Base-by-base conservation (phyloP, 2,888 invertebrate species). In the Heliconius ismenius region DNA sequence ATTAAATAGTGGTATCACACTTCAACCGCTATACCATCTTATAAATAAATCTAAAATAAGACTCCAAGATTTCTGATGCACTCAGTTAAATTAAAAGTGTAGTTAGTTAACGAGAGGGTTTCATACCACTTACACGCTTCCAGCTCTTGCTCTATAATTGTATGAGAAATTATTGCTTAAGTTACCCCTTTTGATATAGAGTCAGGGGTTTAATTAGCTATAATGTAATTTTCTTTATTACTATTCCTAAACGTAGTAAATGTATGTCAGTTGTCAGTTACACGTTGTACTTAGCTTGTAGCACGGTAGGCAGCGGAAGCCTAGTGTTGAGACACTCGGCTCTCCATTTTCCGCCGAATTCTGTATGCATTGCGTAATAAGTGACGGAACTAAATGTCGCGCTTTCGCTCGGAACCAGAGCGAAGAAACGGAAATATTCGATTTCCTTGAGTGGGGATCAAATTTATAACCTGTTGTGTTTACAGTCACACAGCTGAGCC, bases 141-240 rank as follows among this genome's bases (percentile, higher is more conserved):
- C 21, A 65, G 11, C 43, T 43, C 67, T 43, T 67, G 39, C 39
- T 67, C 15, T 67, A 43, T 67, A 67, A 67, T 43, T 67, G 39
- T 24, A 7, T 39, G 39, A 24, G 39, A 24, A 67, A 67, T 67
- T 67, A 67, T 9, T 67, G 39, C 39, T 24, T 43, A 39, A 67
- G 24, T 24, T 24, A 32, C 32, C 15, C 2, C 32, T 2, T 18
- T 36, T 36, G 24, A 65, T 39, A 65, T 67, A 39, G 39, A 39
- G 24, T 24, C 24, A 43, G 7, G 39, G 67, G n/a, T 67, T 24
- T 43, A 67, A 67, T 67, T 67, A 67, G 24, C 7, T 67, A 24
- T 24, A n/a, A n/a, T 43, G 3, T 67, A 43, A 24, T 67, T 67
- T 13, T 67, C 39, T 65, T 54, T 3, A 2, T 3, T 7, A 21